phyloP scores from a whole-genome alignment of 2,797 vertebrate genomes.

The Knipowitschia caucasica region DNA sequence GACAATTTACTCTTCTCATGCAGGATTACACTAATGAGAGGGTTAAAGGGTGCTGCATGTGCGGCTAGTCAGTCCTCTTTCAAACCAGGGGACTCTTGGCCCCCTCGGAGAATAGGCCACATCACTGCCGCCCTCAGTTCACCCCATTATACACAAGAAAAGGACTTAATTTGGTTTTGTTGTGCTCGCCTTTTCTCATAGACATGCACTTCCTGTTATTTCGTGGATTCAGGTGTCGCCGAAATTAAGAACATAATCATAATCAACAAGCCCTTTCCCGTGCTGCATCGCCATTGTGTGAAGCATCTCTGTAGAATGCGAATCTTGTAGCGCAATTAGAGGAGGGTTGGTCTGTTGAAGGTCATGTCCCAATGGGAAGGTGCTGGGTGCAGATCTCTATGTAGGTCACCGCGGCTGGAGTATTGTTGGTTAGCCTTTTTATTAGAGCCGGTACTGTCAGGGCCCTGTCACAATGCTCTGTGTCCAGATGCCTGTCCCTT shows the following conservation, averaged over 20 bases:
- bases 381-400: conserved; percentile 53
- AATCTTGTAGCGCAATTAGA: conserved; percentile 38
- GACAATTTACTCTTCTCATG: conserved; percentile 69
- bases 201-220: conserved; percentile 33
- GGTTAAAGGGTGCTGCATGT: conserved; percentile 59
- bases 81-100: conserved; percentile 52
- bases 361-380: conserved; percentile 43
- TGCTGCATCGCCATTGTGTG: conserved; percentile 3
- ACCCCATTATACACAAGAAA: conserved; percentile 59
- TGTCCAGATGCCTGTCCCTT: conserved; percentile 27
- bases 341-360: conserved; percentile 32
- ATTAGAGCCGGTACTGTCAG: conserved; percentile 36
- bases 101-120: conserved; percentile 50
- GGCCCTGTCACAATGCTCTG: conserved; percentile 21
- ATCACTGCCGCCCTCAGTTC: conserved; percentile 46
- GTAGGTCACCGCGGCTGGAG: conserved; percentile 48
- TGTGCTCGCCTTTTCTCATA: conserved; percentile 17
- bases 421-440: conserved; percentile 20
- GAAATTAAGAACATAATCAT: conserved; percentile 6
- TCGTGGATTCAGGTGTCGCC: conserved; percentile 35
- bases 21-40: conserved; percentile 77
- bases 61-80: conserved; percentile 50
- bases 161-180: conserved; percentile 61
- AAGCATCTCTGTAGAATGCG: neutral
- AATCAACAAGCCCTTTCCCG: conserved; percentile 13